phyloP scores from a whole-genome alignment of 2,113 vertebrate genomes.

The Datnioides undecimradiatus region DNA sequence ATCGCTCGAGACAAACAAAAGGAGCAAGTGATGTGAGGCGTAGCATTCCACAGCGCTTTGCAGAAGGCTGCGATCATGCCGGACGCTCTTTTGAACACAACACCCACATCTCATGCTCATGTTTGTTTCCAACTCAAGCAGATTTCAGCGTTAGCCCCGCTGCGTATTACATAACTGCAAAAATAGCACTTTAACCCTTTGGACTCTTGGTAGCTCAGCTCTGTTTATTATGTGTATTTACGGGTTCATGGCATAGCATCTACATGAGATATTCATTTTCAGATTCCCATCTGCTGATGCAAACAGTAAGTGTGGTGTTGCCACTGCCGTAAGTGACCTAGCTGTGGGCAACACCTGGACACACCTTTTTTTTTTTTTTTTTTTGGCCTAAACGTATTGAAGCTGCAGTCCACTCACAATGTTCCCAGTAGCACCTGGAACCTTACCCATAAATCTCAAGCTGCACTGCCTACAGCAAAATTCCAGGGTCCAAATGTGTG shows the following conservation, averaged over 20 bases:
- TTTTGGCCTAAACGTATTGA: too few species aligned
- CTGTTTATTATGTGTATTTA: background rate
- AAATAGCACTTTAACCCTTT: background rate
- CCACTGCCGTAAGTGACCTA: too few species aligned
- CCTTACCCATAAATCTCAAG: background rate
- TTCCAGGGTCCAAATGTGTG: background rate
- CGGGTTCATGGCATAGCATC: background rate
- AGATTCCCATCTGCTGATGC: background rate
- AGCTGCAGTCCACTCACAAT: background rate
- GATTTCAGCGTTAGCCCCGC: background rate
- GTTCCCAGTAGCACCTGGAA: background rate
- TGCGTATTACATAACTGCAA: conserved; percentile 2
- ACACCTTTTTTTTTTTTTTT: too few species aligned
- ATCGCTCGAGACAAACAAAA: background rate
- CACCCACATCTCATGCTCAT: background rate
- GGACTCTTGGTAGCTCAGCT: background rate
- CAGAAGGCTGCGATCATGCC: background rate
- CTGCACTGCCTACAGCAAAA: background rate
- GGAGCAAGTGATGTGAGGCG: conserved; percentile 1
- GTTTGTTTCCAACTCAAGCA: conserved; percentile 1
- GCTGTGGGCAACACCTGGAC: too few species aligned
- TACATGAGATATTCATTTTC: background rate
- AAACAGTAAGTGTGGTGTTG: background rate
- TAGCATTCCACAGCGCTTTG: background rate
- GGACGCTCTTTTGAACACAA: background rate